Evolutionary conservation across 2,797 vertebrate genomes (phyloP).

Genomic region (Crax fasciolata): DNA sequence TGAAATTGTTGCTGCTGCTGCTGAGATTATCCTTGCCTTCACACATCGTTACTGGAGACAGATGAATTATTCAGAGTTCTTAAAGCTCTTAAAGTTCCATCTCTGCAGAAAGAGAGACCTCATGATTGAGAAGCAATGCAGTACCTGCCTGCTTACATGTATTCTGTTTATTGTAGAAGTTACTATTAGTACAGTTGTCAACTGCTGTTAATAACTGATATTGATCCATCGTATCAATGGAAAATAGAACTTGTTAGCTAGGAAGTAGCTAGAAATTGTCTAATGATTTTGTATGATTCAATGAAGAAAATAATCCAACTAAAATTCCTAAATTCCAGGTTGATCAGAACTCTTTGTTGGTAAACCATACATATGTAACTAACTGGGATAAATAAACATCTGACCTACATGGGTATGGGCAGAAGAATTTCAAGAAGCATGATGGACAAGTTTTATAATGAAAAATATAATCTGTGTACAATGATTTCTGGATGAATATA

Average conservation of each 20-base stretch:
- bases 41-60: not conserved
- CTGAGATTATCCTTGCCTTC: not conserved
- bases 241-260: not conserved
- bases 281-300: not conserved
- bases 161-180: not conserved
- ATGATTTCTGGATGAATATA: not conserved
- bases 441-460: not conserved
- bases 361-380: not conserved
- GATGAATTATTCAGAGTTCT: conserved; percentile 1
- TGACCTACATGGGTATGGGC: not conserved
- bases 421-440: not conserved
- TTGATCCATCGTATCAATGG: not conserved
- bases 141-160: not conserved
- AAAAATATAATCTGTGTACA: not conserved
- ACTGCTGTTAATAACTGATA: not conserved
- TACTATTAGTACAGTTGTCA: not conserved
- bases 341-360: not conserved
- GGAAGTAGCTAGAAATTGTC: not conserved
- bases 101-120: not conserved
- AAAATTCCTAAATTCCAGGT: not conserved
- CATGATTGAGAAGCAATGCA: not conserved
- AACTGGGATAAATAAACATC: not conserved
- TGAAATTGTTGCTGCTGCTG: not conserved
- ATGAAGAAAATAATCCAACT: not conserved
- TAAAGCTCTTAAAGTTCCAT: not conserved